Evolutionary conservation across 2,113 vertebrate genomes (phyloP).

Genomic region (Crotalus horridus): DNA sequence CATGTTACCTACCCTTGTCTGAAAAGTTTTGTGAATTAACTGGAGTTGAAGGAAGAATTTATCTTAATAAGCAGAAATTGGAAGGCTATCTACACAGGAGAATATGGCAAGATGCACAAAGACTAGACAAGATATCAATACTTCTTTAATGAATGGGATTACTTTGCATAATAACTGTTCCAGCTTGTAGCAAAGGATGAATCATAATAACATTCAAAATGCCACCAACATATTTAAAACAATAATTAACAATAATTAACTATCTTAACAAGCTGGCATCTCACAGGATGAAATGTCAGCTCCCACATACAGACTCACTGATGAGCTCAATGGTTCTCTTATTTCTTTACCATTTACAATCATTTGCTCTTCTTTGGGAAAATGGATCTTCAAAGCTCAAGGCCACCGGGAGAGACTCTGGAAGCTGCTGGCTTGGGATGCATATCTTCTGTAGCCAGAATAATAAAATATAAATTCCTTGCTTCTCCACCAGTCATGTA

Average conservation of each 20-base stretch:
- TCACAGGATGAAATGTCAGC: conserved; percentile 15
- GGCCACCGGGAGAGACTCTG: not conserved
- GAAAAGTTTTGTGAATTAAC: not conserved
- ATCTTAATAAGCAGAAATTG: not conserved
- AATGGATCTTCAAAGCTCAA: not conserved
- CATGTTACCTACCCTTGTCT: not conserved
- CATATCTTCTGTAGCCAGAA: not conserved
- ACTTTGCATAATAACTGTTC: conserved; percentile 7
- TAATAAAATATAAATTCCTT: not conserved
- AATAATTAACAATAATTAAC: conserved; percentile 30
- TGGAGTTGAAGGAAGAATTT: not conserved
- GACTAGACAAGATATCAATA: not conserved
- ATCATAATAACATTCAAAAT: conserved; percentile 6
- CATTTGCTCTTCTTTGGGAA: not conserved
- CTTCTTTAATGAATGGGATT: conserved; percentile 1
- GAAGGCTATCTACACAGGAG: not conserved
- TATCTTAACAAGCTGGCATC: conserved; percentile 13
- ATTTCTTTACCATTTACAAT: not conserved
- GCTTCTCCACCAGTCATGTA: not conserved
- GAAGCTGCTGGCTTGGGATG: not conserved
- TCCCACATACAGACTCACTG: conserved; percentile 15
- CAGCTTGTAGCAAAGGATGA: conserved; percentile 28
- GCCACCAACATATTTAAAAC: conserved; percentile 22
- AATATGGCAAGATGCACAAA: not conserved
- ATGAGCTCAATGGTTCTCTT: conserved; percentile 15